Evolutionary conservation across 37 sponge, comb jelly and placozoan species (phyloP).

Genomic region (Hormiphora californensis): DNA sequence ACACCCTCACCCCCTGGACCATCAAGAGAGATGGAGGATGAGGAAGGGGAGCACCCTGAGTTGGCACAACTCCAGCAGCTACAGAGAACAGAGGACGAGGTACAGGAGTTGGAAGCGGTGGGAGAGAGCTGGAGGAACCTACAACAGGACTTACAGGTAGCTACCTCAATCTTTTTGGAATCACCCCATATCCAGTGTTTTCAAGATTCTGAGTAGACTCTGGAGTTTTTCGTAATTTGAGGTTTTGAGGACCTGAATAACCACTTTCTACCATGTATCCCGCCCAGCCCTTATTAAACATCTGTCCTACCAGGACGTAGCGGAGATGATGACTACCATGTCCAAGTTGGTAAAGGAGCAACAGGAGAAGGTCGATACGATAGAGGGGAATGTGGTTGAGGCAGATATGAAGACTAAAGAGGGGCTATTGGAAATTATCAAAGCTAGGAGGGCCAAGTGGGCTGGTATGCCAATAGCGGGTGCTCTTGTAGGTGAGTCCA

Average conservation of each 20-base stretch:
- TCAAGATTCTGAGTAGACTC: too few relatives aligned
- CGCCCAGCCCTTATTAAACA: too few relatives aligned
- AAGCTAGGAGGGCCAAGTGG: background rate
- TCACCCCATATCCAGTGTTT: too few relatives aligned
- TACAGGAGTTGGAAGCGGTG: background rate
- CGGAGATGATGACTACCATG: constrained; percentile 19
- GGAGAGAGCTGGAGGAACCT: constrained; percentile 24
- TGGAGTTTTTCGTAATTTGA: too few relatives aligned
- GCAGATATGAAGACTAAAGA: background rate
- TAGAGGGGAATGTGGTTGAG: background rate
- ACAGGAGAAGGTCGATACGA: background rate
- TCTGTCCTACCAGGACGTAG: constrained; percentile 45
- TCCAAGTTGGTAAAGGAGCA: background rate
- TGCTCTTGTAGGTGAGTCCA: constrained; percentile 19
- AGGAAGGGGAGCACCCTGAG: constrained; percentile 13
- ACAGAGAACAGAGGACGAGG: background rate
- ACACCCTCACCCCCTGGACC: too few relatives aligned
- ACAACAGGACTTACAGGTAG: constrained; percentile 32
- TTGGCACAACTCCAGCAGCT: background rate
- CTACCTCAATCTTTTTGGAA: too few relatives aligned
- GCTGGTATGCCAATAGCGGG: constrained; percentile 5
- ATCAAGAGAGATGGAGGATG: too few relatives aligned
- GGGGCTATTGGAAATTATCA: constrained; percentile 21
- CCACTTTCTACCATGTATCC: too few relatives aligned
- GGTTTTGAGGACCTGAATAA: too few relatives aligned